Evolutionary conservation across 2,797 vertebrate species (phyloP).

Genomic region (Oreonectes daqikongensis): DNA sequence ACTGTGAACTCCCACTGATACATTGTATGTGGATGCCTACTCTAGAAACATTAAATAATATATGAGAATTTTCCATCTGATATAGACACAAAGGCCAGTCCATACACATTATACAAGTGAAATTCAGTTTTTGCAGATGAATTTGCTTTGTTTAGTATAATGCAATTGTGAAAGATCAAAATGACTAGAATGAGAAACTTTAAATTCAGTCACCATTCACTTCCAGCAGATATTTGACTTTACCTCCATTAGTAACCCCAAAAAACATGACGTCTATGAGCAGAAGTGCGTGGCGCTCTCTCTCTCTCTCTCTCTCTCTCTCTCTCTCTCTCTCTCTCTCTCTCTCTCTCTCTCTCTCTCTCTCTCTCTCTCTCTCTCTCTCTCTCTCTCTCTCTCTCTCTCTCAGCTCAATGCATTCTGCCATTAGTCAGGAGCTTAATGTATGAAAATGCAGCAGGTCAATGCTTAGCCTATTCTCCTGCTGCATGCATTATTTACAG

Average conservation of each 20-base stretch:
- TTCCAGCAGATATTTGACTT: constrained; percentile 18
- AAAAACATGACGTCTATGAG: constrained; percentile 28
- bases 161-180: neutral
- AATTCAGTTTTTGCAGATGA: constrained; percentile 1
- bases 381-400: constrained; percentile 6
- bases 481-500: constrained; percentile 61
- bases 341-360: no score
- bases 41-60: constrained; percentile 72
- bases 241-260: constrained; percentile 14
- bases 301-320: no score
- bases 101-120: neutral
- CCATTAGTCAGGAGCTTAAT: constrained; percentile 61
- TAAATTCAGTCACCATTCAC: neutral
- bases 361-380: no score
- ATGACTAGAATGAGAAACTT: neutral
- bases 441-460: constrained; percentile 61
- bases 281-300: constrained; percentile 9
- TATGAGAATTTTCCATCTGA: constrained; percentile 13
- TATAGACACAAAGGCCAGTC: constrained; percentile 15
- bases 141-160: constrained; percentile 1
- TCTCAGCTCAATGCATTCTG: constrained; percentile 33
- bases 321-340: no score
- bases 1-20: constrained; percentile 59
- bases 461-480: constrained; percentile 51
- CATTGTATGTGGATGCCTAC: constrained; percentile 74